These are phyloP conservation scores for Drosophila ohnishii DNA, from an alignment of 1,140 invertebrate genomes.

Conservation along the genomic window DNA sequence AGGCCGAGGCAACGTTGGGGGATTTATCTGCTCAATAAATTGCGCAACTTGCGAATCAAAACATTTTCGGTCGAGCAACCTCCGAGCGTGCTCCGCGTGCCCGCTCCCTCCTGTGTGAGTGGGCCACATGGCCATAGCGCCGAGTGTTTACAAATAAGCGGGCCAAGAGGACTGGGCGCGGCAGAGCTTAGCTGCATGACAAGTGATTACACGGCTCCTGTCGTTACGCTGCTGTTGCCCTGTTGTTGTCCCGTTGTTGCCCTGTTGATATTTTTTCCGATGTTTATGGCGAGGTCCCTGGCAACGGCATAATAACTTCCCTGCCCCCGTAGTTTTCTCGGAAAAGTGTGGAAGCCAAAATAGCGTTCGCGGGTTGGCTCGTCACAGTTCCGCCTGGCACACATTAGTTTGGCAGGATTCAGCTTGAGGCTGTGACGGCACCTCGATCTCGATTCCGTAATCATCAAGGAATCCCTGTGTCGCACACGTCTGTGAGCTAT, in stretches of 20 bases:
- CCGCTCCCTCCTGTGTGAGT: constrained; percentile 9
- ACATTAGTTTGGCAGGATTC: constrained; percentile 5
- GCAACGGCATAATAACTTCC: constrained; percentile 23
- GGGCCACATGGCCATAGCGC: constrained; percentile 43
- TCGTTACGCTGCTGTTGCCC: constrained; percentile 8
- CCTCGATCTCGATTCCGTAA: not conserved
- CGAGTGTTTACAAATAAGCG: constrained; percentile 74
- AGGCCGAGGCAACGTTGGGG: constrained; percentile 16
- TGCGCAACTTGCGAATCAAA: constrained; percentile 67
- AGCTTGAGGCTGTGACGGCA: not conserved
- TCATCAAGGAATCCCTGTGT: not conserved
- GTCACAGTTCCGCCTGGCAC: not conserved
- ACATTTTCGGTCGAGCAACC: constrained; percentile 48
- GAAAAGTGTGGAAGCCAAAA: constrained; percentile 14
- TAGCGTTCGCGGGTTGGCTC: constrained; percentile 12
- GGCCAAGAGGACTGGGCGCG: constrained; percentile 13
- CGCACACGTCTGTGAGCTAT: not conserved
- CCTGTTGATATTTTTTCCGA: constrained; percentile 30
- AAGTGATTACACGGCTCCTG: constrained; percentile 70
- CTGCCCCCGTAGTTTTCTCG: constrained; percentile 14
- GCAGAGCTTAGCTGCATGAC: constrained; percentile 66
- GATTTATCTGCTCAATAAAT: constrained; percentile 74
- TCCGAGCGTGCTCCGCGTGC: constrained; percentile 2
- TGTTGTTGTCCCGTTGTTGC: constrained; percentile 8
- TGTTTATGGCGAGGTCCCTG: constrained; percentile 39